Percentiles rank a stretch among this genome's conserved stretches.
Conservation (phyloP, 2,888 invertebrate species). For the Phalera bucephala region DNA sequence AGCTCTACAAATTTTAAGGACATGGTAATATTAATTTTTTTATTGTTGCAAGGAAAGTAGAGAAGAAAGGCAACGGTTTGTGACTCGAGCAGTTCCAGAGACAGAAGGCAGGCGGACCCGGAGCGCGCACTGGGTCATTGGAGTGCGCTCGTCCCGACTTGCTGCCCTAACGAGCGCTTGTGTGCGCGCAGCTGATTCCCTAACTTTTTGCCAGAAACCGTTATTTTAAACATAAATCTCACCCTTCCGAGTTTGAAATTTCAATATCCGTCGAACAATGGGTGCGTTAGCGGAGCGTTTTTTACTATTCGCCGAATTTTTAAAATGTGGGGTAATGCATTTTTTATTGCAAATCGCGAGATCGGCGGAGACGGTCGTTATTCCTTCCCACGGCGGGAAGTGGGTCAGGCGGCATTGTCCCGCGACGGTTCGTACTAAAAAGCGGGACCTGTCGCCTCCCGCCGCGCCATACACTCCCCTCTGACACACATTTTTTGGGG, state of each 20-base stretch:
- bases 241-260: slow-evolving; percentile 76
- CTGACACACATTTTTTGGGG: slow-evolving; percentile 77
- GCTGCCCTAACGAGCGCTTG: slow-evolving; percentile 36
- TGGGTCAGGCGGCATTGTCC: slow-evolving; percentile 76
- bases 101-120: background rate
- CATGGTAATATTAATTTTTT: too few relatives aligned
- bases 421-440: slow-evolving; percentile 75
- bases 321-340: slow-evolving; percentile 81
- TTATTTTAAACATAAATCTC: slow-evolving; percentile 79
- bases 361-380: slow-evolving; percentile 71
- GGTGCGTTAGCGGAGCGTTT: slow-evolving; percentile 60
- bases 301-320: slow-evolving; percentile 60
- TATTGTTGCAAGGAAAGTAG: too few relatives aligned
- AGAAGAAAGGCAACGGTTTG: too few relatives aligned
- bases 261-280: slow-evolving; percentile 72
- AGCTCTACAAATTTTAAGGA: too few relatives aligned
- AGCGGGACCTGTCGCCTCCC: slow-evolving; percentile 66
- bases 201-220: slow-evolving; percentile 72
- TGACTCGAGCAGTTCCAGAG: too few relatives aligned
- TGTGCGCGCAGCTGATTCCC: slow-evolving; percentile 65
- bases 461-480: slow-evolving; percentile 46
- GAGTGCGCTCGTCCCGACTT: slow-evolving; percentile 4
- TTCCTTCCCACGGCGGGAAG: slow-evolving; percentile 82
- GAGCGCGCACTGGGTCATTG: slow-evolving; percentile 11
- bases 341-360: slow-evolving; percentile 70